A percentile compares a stretch with the other conserved stretches of the same genome.
phyloP scores from a whole-genome alignment of 2,113 vertebrate genomes.

The Leiothrix lutea region DNA sequence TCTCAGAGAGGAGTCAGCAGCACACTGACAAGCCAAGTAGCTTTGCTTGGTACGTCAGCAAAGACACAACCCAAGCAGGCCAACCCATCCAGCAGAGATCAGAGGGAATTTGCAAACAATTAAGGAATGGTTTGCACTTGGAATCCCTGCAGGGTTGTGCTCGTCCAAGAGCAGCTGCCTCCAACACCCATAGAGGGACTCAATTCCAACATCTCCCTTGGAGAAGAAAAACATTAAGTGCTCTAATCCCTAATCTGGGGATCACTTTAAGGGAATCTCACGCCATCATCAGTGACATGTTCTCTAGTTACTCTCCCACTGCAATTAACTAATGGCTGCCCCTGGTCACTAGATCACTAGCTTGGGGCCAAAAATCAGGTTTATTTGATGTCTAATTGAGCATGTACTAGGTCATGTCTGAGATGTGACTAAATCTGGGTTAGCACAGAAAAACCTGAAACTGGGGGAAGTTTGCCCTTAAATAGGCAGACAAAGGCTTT shows the following conservation, averaged over 20 bases:
- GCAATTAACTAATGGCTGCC: constrained; percentile 1
- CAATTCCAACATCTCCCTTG: not conserved
- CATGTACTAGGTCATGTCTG: not conserved
- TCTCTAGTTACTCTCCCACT: not conserved
- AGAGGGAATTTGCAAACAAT: constrained; percentile 51
- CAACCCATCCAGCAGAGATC: not conserved
- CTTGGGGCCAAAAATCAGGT: not conserved
- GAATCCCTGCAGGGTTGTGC: not conserved
- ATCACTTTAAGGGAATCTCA: constrained; percentile 48
- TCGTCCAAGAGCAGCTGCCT: not conserved
- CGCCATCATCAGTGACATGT: not conserved
- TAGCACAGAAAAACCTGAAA: not conserved
- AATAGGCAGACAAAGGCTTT: constrained; percentile 27
- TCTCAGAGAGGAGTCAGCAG: not conserved
- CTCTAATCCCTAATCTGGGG: constrained; percentile 49
- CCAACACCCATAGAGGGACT: not conserved
- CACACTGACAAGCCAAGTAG: not conserved
- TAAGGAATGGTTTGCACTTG: constrained; percentile 36
- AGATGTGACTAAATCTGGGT: not conserved
- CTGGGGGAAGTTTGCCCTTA: not conserved
- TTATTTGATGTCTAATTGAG: not conserved
- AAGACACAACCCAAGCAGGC: not conserved
- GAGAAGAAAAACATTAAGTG: constrained; percentile 9
- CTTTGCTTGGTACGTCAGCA: constrained; percentile 9
- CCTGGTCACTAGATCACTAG: not conserved